A percentile compares a stretch with the other conserved stretches of the same genome.
These are phyloP conservation scores for Aelia acuminata DNA, from an alignment of 2,888 invertebrate genomes.

Conservation along the genomic window DNA sequence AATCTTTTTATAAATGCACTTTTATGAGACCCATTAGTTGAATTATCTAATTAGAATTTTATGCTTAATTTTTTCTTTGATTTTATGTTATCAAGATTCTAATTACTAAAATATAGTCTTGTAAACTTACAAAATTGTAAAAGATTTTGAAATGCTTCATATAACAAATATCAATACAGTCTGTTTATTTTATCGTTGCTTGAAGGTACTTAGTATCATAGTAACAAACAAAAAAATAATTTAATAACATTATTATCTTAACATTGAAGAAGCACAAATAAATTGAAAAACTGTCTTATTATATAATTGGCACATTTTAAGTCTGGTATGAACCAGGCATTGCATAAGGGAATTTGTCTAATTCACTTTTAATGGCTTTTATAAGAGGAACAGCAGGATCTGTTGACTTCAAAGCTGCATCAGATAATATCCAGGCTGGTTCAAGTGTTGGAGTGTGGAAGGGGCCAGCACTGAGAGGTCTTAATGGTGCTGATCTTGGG, in stretches of 20 bases:
- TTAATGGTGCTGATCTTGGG: constrained; percentile 67
- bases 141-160: constrained; percentile 1
- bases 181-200: constrained; percentile 38
- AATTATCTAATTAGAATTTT: not conserved
- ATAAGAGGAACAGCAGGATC: constrained; percentile 88
- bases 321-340: constrained; percentile 61
- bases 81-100: not conserved
- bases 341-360: constrained; percentile 67
- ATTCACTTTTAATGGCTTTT: constrained; percentile 85
- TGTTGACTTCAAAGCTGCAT: constrained; percentile 74
- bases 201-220: constrained; percentile 28
- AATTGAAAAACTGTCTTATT: constrained; percentile 41
- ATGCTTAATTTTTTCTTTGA: not conserved
- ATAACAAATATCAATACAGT: constrained; percentile 30
- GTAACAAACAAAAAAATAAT: constrained; percentile 1
- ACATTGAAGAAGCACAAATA: constrained; percentile 13
- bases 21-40: not conserved
- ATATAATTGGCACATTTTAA: constrained; percentile 58
- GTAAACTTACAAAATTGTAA: constrained; percentile 29
- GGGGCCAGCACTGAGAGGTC: constrained; percentile 79
- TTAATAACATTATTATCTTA: constrained; percentile 16
- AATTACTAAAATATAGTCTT: constrained; percentile 15
- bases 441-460: constrained; percentile 74
- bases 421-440: constrained; percentile 73
- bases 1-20: constrained; percentile 23